A percentile compares a stretch with the other conserved stretches of the same genome.
phyloP scores from a whole-genome alignment of 2,797 vertebrate species.

The Zenarchopterus dispar region DNA sequence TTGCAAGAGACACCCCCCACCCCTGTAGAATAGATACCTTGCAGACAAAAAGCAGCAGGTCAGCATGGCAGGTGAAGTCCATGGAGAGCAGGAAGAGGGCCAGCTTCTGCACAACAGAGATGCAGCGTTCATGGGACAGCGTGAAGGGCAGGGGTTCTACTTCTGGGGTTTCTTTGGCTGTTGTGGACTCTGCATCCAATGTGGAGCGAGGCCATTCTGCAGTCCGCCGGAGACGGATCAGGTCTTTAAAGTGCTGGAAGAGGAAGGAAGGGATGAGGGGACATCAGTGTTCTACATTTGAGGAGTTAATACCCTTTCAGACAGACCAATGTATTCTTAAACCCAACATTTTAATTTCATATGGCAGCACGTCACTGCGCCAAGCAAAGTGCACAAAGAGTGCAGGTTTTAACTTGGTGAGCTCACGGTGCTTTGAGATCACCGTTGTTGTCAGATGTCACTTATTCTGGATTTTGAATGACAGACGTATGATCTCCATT shows the following conservation, averaged over 20 bases:
- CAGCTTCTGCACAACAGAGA: slow-evolving; percentile 97
- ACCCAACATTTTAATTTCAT: too few species aligned
- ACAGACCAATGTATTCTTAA: neutral
- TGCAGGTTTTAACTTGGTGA: too few species aligned
- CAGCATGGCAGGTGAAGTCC: slow-evolving; percentile 99
- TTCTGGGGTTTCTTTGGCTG: slow-evolving; percentile 93
- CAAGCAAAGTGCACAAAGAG: too few species aligned
- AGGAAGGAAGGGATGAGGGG: neutral
- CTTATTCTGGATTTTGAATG: too few species aligned
- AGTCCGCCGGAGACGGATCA: slow-evolving; percentile 95
- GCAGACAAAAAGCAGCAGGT: slow-evolving; percentile 97
- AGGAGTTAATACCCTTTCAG: neutral
- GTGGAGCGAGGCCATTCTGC: slow-evolving; percentile 97
- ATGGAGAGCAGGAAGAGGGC: slow-evolving; percentile 97
- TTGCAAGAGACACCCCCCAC: neutral
- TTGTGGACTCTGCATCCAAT: slow-evolving; percentile 91
- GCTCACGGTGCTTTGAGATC: too few species aligned
- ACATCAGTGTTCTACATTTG: neutral
- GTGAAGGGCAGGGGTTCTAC: slow-evolving; percentile 97
- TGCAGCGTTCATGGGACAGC: slow-evolving; percentile 95
- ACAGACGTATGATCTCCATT: too few species aligned
- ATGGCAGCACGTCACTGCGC: too few species aligned
- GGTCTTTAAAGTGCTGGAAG: slow-evolving; percentile 96
- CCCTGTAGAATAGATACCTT: slow-evolving; percentile 82
- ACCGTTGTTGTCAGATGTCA: too few species aligned